Percentiles rank a stretch among this genome's conserved stretches.
phyloP scores from a whole-genome alignment of 2,113 vertebrate species.

The Pica pica region DNA sequence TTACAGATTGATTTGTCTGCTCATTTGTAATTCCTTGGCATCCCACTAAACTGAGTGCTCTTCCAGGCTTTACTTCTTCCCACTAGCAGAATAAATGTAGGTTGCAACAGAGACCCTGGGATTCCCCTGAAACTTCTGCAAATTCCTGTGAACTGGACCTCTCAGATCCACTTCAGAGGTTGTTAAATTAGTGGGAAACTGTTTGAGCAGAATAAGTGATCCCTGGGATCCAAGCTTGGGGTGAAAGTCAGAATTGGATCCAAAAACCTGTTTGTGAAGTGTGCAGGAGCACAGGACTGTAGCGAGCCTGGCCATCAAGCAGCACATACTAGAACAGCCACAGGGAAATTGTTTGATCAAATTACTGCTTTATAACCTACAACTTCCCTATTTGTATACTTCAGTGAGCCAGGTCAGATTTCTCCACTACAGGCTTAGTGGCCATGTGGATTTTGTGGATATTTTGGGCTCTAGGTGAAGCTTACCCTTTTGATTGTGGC shows the following conservation, averaged over 20 bases:
- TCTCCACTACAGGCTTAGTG: neutral
- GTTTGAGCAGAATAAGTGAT: neutral
- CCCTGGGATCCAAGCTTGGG: fast-evolving
- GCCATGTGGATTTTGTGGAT: neutral
- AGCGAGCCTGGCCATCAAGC: neutral
- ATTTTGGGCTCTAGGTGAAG: neutral
- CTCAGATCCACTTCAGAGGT: neutral
- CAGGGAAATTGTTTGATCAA: neutral
- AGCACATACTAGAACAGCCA: neutral
- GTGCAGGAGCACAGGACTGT: neutral
- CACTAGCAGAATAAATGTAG: neutral
- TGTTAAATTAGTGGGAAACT: neutral
- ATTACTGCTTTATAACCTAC: neutral
- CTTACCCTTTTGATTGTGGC: neutral
- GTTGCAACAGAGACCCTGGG: neutral
- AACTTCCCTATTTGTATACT: neutral
- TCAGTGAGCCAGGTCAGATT: neutral
- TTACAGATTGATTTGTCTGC: neutral
- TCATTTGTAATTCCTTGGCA: neutral
- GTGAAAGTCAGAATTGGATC: neutral
- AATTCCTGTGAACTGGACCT: neutral
- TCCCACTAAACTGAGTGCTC: neutral
- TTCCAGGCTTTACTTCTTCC: neutral
- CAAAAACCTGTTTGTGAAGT: neutral
- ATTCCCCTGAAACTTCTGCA: neutral